phyloP scores from a whole-genome alignment of 2,888 invertebrate species.

The Tinea trinotella region DNA sequence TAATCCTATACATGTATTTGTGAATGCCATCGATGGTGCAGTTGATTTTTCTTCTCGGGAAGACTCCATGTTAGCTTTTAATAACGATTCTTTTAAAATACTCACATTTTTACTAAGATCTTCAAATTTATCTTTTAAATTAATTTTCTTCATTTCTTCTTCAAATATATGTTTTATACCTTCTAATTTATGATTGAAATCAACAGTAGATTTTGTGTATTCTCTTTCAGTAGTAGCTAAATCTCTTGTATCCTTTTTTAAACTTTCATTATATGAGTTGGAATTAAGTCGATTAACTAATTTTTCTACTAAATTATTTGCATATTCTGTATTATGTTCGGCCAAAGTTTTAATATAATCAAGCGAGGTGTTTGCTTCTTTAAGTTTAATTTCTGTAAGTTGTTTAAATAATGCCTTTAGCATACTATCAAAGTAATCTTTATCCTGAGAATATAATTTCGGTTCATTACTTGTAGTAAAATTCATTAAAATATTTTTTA shows the following conservation, averaged over 20 bases:
- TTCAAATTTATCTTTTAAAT: neutral
- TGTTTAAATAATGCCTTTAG: neutral
- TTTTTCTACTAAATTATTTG: constrained; percentile 7
- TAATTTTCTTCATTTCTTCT: too few species aligned
- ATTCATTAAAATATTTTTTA: constrained; percentile 14
- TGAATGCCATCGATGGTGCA: neutral
- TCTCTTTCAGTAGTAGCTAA: neutral
- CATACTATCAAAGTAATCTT: neutral
- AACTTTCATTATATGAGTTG: neutral
- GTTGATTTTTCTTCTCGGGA: neutral
- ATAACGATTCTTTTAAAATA: neutral
- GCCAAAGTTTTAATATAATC: neutral
- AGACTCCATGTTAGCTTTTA: neutral
- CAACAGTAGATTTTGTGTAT: neutral
- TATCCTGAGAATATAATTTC: neutral
- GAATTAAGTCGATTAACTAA: neutral
- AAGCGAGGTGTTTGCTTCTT: neutral
- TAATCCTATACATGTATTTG: constrained; percentile 30
- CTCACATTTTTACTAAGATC: neutral
- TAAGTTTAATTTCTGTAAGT: neutral
- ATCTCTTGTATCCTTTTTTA: neutral
- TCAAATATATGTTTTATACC: too few species aligned
- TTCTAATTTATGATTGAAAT: too few species aligned
- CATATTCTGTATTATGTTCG: neutral
- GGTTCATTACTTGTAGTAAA: too few species aligned